These are phyloP conservation scores for Bos taurus DNA, from an alignment of 2,113 vertebrate species.

Conservation along the genomic window DNA sequence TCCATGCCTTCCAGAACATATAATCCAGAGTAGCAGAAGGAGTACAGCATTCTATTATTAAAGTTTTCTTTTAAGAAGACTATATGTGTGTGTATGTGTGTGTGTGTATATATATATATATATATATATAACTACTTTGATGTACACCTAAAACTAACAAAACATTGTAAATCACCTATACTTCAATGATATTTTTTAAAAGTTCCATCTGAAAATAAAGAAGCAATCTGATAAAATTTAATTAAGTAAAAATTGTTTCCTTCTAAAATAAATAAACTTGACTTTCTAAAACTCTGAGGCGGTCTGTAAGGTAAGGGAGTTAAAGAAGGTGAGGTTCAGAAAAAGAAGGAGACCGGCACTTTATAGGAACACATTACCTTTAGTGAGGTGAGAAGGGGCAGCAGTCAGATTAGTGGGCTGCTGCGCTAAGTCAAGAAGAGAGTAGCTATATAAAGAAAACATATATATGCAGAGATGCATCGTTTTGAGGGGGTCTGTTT, in stretches of 20 bases:
- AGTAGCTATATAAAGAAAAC: not conserved
- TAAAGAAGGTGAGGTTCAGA: not conserved
- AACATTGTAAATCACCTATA: not conserved
- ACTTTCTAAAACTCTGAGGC: not conserved
- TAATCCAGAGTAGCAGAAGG: not conserved
- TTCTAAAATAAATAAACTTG: not conserved
- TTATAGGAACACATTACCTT: not conserved
- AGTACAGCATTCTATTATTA: not conserved
- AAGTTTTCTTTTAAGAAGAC: not conserved
- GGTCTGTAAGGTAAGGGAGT: not conserved
- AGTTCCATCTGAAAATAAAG: not conserved
- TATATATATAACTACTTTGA: not conserved
- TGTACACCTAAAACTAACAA: not conserved
- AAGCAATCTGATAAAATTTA: not conserved
- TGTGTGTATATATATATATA: not conserved
- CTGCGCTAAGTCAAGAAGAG: not conserved
- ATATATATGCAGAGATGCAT: not conserved
- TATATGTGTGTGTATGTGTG: accelerated
- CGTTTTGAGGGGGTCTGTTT: not conserved
- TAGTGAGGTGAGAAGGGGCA: not conserved
- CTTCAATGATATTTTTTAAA: not conserved
- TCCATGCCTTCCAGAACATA: not conserved
- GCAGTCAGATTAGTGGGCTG: not conserved
- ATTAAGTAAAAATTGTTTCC: not conserved
- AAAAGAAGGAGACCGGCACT: not conserved